These are phyloP conservation scores for Andrena camellia DNA, from an alignment of 2,888 invertebrate genomes.

Conservation along the genomic window DNA sequence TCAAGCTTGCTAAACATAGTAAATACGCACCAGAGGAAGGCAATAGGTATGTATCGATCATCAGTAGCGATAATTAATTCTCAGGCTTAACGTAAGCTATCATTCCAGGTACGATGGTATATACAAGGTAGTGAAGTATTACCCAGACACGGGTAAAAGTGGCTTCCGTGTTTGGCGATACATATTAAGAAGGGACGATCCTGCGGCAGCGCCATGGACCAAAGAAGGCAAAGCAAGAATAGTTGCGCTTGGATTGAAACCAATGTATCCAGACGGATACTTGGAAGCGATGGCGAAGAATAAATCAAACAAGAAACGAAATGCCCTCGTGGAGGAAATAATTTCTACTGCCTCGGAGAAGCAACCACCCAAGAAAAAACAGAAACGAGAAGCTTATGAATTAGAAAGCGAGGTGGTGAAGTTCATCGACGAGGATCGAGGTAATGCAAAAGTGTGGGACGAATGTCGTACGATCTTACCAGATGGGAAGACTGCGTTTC, in stretches of 20 bases:
- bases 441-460: constrained; percentile 90
- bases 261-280: constrained; percentile 89
- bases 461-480: constrained; percentile 86
- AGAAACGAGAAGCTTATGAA: constrained; percentile 82
- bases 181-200: constrained; percentile 91
- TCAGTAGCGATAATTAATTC: too few relatives aligned
- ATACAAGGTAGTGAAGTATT: constrained; percentile 94
- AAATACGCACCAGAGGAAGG: constrained; percentile 92
- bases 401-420: constrained; percentile 83
- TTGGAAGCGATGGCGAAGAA: constrained; percentile 76
- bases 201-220: constrained; percentile 93
- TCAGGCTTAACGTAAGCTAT: neutral
- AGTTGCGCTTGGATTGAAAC: constrained; percentile 72
- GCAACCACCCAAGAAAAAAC: constrained; percentile 82
- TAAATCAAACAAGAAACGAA: constrained; percentile 69
- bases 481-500: constrained; percentile 85
- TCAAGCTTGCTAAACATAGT: constrained; percentile 91
- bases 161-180: constrained; percentile 94
- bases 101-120: constrained; percentile 92
- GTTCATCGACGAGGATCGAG: constrained; percentile 87
- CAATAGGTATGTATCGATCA: constrained; percentile 74
- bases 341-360: constrained; percentile 76
- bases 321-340: constrained; percentile 54
- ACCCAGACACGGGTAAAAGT: constrained; percentile 91
- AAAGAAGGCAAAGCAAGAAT: constrained; percentile 87